Conservation (phyloP, 2,113 vertebrate species). For the Brienomyrus brachyistius region DNA sequence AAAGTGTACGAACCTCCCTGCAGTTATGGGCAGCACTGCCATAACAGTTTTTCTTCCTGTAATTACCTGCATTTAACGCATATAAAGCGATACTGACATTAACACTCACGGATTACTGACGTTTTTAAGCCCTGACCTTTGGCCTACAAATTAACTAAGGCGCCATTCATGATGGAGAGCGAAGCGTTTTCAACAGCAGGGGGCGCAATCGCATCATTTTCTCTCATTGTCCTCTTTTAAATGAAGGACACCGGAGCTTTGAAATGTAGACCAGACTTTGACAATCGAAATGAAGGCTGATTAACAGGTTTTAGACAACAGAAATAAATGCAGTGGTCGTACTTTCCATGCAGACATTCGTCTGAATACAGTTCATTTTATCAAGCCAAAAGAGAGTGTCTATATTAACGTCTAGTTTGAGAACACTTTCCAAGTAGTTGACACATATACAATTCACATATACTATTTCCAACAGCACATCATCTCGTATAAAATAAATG, state of each 20-base stretch:
- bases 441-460: neutral
- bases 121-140: neutral
- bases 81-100: neutral
- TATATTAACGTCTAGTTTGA: neutral
- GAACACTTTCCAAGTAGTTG: neutral
- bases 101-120: neutral
- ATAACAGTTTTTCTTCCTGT: neutral
- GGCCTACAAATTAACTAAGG: neutral
- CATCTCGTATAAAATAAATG: neutral
- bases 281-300: neutral
- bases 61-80: neutral
- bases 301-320: neutral
- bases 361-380: neutral
- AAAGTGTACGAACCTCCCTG: neutral
- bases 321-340: neutral
- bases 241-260: neutral
- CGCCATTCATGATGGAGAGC: neutral
- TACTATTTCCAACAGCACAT: neutral
- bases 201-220: conserved; percentile 12
- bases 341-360: neutral
- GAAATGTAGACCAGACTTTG: neutral
- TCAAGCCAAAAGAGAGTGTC: neutral
- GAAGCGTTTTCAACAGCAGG: neutral
- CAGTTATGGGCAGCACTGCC: neutral
- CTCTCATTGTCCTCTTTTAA: neutral